phyloP scores from a whole-genome alignment of 2,888 invertebrate genomes.

The Petrophora chlorosata region DNA sequence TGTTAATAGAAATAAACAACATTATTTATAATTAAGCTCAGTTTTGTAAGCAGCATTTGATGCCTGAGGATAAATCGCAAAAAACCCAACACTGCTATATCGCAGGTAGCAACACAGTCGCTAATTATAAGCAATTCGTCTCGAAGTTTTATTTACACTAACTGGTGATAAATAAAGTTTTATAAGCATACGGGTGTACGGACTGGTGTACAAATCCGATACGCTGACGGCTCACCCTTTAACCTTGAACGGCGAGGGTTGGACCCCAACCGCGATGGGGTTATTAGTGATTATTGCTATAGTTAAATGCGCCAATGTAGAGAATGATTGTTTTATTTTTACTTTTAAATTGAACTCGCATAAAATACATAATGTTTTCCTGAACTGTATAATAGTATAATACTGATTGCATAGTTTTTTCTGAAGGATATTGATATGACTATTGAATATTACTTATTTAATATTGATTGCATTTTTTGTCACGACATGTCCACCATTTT shows the following conservation, averaged over 20 bases:
- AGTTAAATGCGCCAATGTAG: background rate
- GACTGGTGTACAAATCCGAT: slow-evolving; percentile 30
- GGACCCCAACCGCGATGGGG: slow-evolving; percentile 5
- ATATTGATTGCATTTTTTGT: too few species aligned
- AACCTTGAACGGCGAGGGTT: slow-evolving; percentile 32
- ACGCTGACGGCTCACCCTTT: slow-evolving; percentile 29
- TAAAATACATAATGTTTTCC: too few species aligned
- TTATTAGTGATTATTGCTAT: slow-evolving; percentile 9
- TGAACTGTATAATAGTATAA: too few species aligned
- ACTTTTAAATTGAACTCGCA: too few species aligned
- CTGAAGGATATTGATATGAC: too few species aligned
- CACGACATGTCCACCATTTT: too few species aligned
- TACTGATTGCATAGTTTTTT: too few species aligned
- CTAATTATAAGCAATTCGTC: background rate
- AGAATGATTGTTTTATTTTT: too few species aligned
- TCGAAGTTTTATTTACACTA: background rate
- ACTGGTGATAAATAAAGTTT: slow-evolving; percentile 23
- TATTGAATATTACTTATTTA: too few species aligned
- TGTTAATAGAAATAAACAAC: too few species aligned
- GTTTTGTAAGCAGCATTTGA: too few species aligned
- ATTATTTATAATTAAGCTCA: too few species aligned
- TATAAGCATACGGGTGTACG: slow-evolving; percentile 18
- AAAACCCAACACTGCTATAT: background rate
- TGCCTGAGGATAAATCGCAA: background rate
- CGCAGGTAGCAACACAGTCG: background rate